Evolutionary conservation across 2,113 vertebrate species (phyloP), one percentile per base, ranked within the genome.

Genomic region (Plestiodon gilberti): DNA sequence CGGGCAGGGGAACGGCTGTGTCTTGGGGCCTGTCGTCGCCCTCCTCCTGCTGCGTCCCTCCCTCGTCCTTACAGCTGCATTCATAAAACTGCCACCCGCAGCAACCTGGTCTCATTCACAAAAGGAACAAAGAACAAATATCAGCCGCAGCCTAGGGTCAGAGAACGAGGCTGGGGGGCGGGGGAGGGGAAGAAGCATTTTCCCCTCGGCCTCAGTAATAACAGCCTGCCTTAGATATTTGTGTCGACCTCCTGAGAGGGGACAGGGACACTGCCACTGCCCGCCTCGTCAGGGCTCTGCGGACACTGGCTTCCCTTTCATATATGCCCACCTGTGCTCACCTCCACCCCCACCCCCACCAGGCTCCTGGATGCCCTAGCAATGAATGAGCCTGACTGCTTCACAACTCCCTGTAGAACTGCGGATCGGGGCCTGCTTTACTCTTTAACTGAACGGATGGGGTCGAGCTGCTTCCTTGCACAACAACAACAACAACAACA

Each of bases 31-130:
- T n/a, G n/a, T 78, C 20, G n/a, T 77, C 43, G 8, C 43, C 61
- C 30, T 76, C n/a, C n/a, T 23, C 70, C 11, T 20, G 70, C 33
- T 1, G 69, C 28, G 57, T 17, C 52, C 23, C 35, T 48, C 43
- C 8, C n/a, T 62, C 17, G 65, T 10, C 55, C 62, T 25, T 28
- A 43, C 75, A 69, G 65, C 35, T 69, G 84, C 76, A 86, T 86
- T 86, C 43, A 71, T 35, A 81, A 73, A 55, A 79, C 64, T 35
- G 38, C 59, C 78, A 33, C 22, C 71, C 22, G 59, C 77, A 80
- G 67, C 85, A 81, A 74, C 40, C 22, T 20, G 69, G 59, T 80
- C 61, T 86, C 78, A 28, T 81, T 81, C 79, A 81, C 30, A 67
- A 48, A 48, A 18, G 38, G 9, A 18, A 20, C 22, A n/a, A n/a